These are phyloP conservation scores for Drosophila borborema DNA, from an alignment of 2,888 invertebrate genomes.

Conservation along the genomic window DNA sequence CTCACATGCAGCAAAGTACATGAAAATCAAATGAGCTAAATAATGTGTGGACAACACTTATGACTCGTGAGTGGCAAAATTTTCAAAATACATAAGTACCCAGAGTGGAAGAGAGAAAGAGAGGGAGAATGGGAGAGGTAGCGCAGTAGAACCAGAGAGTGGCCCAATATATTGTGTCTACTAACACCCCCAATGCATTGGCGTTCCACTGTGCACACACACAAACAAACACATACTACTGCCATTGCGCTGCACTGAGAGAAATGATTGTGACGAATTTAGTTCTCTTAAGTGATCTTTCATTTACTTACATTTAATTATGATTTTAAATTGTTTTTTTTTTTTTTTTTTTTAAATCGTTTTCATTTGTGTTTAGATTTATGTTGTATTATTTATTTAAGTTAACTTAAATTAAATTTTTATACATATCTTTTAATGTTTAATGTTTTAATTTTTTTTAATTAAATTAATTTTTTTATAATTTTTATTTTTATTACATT, in stretches of 20 bases:
- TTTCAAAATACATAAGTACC: slow-evolving; percentile 43
- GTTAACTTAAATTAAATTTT: too few species aligned
- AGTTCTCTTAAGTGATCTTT: background rate
- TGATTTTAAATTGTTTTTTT: too few species aligned
- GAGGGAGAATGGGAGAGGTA: background rate
- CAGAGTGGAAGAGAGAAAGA: background rate
- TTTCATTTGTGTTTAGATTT: background rate
- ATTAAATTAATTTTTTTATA: too few species aligned
- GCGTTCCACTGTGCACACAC: background rate
- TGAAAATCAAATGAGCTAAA: slow-evolving; percentile 21
- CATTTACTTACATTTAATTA: too few species aligned
- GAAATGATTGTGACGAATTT: background rate
- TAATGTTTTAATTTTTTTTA: too few species aligned
- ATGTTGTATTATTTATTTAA: too few species aligned
- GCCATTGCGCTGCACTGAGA: background rate
- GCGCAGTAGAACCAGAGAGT: background rate
- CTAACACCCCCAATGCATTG: slow-evolving; percentile 41
- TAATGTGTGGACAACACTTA: slow-evolving; percentile 18
- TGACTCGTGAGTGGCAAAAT: slow-evolving; percentile 58
- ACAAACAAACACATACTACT: background rate
- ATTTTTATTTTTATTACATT: too few species aligned
- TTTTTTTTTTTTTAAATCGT: too few species aligned
- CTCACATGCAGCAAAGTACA: slow-evolving; percentile 44
- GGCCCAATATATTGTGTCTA: slow-evolving; percentile 65
- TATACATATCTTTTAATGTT: too few species aligned